These are phyloP conservation scores for Diceros bicornis DNA, from an alignment of 2,797 vertebrate genomes.

Conservation along the genomic window DNA sequence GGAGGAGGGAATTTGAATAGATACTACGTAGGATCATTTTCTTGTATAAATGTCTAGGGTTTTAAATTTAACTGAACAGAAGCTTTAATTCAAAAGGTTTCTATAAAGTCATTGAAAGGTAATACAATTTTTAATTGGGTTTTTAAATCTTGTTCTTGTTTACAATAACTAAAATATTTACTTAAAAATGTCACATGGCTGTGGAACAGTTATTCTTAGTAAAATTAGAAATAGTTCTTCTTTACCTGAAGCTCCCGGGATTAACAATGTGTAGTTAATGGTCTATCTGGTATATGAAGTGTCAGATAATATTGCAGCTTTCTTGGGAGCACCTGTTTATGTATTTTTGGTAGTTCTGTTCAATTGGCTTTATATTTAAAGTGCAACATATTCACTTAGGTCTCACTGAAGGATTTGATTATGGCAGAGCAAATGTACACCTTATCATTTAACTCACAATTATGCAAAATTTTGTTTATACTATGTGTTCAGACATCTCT, in stretches of 20 bases:
- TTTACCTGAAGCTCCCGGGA: neutral
- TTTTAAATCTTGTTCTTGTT: neutral
- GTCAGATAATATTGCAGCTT: neutral
- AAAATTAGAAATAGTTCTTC: neutral
- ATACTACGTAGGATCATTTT: neutral
- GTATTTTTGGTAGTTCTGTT: neutral
- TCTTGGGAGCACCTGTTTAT: neutral
- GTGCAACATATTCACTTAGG: neutral
- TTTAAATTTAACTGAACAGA: neutral
- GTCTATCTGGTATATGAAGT: neutral
- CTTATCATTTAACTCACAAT: neutral
- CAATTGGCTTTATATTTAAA: neutral
- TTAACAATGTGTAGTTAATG: neutral
- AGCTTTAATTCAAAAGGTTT: neutral
- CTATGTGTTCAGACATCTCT: neutral
- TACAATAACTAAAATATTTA: neutral
- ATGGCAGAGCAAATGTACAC: neutral
- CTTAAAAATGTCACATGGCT: neutral
- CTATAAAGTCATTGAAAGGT: neutral
- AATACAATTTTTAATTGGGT: neutral
- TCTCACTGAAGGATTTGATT: neutral
- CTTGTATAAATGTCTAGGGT: neutral
- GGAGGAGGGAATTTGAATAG: neutral
- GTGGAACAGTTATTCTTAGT: neutral
- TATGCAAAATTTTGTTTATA: neutral